Conservation (phyloP, 2,113 vertebrate species). For the Mesocricetus auratus region DNA sequence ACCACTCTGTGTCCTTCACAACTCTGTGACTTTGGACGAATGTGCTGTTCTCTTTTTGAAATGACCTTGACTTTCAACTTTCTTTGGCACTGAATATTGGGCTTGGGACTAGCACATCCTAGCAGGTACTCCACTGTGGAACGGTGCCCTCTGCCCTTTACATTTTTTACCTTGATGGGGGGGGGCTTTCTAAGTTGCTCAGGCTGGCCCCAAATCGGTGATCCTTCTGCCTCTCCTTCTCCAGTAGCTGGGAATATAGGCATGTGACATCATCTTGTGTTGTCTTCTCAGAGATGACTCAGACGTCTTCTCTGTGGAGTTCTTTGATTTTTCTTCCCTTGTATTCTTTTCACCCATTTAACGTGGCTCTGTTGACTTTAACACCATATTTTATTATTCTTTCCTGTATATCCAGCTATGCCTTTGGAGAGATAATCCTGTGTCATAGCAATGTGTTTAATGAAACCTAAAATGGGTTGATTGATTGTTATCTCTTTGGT, state of each 20-base stretch:
- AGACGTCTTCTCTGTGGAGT: neutral
- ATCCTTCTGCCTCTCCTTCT: neutral
- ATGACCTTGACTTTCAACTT: neutral
- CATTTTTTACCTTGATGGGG: neutral
- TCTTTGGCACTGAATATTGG: neutral
- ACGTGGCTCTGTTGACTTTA: neutral
- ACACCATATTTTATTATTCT: neutral
- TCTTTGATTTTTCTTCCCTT: constrained; percentile 10
- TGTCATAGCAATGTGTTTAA: constrained; percentile 13
- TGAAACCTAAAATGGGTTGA: constrained; percentile 26
- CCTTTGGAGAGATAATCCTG: neutral
- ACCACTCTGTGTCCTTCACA: neutral
- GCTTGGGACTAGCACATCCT: neutral
- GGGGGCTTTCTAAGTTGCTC: neutral
- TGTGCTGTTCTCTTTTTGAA: neutral
- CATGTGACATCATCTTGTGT: neutral
- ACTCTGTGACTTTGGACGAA: neutral
- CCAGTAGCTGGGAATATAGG: neutral
- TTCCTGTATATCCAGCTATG: neutral
- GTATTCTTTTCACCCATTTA: neutral
- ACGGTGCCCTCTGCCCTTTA: neutral
- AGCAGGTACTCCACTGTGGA: neutral
- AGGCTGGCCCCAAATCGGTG: neutral
- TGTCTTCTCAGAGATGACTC: constrained; percentile 28
- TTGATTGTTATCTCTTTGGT: neutral